Evolutionary conservation across 2,888 invertebrate species (phyloP).

Genomic region (Pharmacophagus antenor): DNA sequence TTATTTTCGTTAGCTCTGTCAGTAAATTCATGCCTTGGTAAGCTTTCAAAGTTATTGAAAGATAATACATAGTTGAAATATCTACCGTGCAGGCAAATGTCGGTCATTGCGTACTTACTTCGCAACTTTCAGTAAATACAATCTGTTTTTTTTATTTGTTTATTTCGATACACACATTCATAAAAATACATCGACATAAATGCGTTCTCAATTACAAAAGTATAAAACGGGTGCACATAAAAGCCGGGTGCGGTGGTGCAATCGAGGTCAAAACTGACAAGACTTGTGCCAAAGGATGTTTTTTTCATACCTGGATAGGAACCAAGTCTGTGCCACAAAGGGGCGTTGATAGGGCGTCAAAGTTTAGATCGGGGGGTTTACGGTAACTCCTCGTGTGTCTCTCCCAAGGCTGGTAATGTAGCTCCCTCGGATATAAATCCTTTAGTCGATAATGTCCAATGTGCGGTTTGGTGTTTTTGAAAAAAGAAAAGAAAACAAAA

Average conservation of each 20-base stretch:
- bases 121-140: conserved; percentile 4
- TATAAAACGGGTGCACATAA: conserved; percentile 62
- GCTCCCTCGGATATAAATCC: conserved; percentile 80
- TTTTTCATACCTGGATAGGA: conserved; percentile 76
- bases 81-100: conserved; percentile 59
- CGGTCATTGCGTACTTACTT: conserved; percentile 33
- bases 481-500: conserved; percentile 80
- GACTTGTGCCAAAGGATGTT: conserved; percentile 66
- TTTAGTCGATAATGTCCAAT: conserved; percentile 76
- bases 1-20: conserved; percentile 23
- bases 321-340: conserved; percentile 76
- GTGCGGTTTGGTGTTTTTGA: conserved; percentile 76
- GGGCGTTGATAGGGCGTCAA: conserved; percentile 76
- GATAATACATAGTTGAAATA: conserved; percentile 34
- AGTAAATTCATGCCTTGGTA: conserved; percentile 30
- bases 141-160: conserved; percentile 1
- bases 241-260: conserved; percentile 72
- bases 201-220: conserved; percentile 51
- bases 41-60: conserved; percentile 29
- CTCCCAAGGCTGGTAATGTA: conserved; percentile 86
- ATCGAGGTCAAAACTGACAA: conserved; percentile 56
- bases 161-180: conserved; percentile 17
- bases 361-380: conserved; percentile 79
- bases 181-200: conserved; percentile 51
- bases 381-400: conserved; percentile 82